Evolutionary conservation across 2,797 vertebrate genomes (phyloP).

Genomic region (Enteromius radiatus): DNA sequence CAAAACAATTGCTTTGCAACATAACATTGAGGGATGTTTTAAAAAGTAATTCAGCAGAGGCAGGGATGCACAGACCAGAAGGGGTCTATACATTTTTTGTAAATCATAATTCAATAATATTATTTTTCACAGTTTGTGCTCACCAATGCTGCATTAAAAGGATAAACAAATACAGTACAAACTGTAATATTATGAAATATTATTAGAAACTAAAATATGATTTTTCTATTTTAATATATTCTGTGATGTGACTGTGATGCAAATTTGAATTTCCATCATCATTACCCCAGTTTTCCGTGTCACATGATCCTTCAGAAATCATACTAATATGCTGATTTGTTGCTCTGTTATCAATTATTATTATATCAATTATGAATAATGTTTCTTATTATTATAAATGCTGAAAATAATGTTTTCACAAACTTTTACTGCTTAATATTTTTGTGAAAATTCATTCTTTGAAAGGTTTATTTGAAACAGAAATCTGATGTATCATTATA

Average conservation of each 20-base stretch:
- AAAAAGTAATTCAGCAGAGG: too few relatives aligned
- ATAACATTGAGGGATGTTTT: too few relatives aligned
- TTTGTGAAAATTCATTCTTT: not conserved
- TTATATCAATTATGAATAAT: too few relatives aligned
- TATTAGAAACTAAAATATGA: not conserved
- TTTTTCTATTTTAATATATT: not conserved
- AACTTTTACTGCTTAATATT: too few relatives aligned
- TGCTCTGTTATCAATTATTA: too few relatives aligned
- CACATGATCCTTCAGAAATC: not conserved
- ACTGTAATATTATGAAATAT: not conserved
- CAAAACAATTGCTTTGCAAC: not conserved
- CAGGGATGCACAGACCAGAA: too few relatives aligned
- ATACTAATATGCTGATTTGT: not conserved
- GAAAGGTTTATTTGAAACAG: not conserved
- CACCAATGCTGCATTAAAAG: not conserved
- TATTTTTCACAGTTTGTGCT: not conserved
- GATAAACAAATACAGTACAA: not conserved
- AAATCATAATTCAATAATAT: not conserved
- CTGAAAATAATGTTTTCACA: too few relatives aligned
- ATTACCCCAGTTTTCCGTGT: not conserved
- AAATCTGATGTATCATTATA: not conserved
- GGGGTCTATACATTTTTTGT: not conserved
- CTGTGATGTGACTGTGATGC: not conserved
- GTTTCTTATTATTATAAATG: too few relatives aligned
- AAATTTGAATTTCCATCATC: not conserved